Conservation (phyloP, 2,888 invertebrate genomes). For the Ypsolopha sequella region DNA sequence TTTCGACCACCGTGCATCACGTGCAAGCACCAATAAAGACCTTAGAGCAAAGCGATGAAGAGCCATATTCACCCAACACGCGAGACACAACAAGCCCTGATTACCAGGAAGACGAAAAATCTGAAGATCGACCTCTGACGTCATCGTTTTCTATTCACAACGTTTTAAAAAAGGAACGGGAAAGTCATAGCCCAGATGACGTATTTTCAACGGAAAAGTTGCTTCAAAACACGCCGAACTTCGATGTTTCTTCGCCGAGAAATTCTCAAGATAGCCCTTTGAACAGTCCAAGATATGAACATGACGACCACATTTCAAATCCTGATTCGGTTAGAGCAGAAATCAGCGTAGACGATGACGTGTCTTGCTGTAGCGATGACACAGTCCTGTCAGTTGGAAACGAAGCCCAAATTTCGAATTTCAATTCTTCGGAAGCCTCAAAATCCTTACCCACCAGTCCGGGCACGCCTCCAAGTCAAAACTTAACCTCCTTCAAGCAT, state of each 20-base stretch:
- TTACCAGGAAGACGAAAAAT: constrained; percentile 49
- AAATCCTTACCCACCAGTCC: constrained; percentile 19
- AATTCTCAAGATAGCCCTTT: constrained; percentile 2
- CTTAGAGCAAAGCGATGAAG: constrained; percentile 60
- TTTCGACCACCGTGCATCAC: constrained; percentile 52
- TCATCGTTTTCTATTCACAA: constrained; percentile 65
- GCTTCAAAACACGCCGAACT: constrained; percentile 55
- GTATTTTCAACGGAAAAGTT: constrained; percentile 63
- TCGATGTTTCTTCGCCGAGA: constrained; percentile 23
- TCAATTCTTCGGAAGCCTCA: constrained; percentile 13
- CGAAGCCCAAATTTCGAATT: constrained; percentile 71
- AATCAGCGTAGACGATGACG: constrained; percentile 65
- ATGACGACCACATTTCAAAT: constrained; percentile 30
- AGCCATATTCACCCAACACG: constrained; percentile 53
- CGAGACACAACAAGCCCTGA: constrained; percentile 53
- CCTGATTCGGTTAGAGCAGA: constrained; percentile 30
- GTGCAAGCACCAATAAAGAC: constrained; percentile 53
- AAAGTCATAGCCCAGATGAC: constrained; percentile 55
- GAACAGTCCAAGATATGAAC: constrained; percentile 37
- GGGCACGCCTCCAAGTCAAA: constrained; percentile 28
- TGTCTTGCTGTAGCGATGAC: constrained; percentile 81
- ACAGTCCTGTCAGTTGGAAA: constrained; percentile 87
- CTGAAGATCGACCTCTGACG: constrained; percentile 38
- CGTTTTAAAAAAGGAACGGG: constrained; percentile 60
- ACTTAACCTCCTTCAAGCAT: constrained; percentile 72